Conservation (phyloP, 1,140 invertebrate species). For the Pogonognathellus flavescens region DNA sequence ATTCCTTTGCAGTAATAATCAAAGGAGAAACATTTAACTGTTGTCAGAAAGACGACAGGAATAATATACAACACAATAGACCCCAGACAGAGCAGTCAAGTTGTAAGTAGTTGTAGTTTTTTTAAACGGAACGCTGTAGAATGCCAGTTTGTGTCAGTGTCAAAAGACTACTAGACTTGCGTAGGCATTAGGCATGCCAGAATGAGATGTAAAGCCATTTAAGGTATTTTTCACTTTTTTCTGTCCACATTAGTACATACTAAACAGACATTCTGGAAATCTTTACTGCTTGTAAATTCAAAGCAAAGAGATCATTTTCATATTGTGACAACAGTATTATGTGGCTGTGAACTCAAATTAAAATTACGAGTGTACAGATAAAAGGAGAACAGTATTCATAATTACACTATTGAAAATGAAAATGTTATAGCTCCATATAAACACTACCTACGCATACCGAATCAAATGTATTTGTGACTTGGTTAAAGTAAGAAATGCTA, state of each 20-base stretch:
- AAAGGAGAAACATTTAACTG: not conserved
- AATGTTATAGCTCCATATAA: too few relatives aligned
- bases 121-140: not conserved
- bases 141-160: constrained; percentile 30
- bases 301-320: too few relatives aligned
- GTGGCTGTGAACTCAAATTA: not conserved
- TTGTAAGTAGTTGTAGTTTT: not conserved
- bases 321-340: too few relatives aligned
- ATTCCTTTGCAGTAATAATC: constrained; percentile 14
- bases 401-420: too few relatives aligned
- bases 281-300: too few relatives aligned
- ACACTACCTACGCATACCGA: too few relatives aligned
- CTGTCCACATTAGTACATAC: not conserved
- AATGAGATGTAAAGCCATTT: not conserved
- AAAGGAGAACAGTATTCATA: too few relatives aligned
- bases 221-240: constrained; percentile 11
- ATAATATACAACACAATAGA: constrained; percentile 34
- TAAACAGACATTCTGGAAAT: not conserved
- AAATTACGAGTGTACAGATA: not conserved
- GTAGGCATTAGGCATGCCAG: not conserved
- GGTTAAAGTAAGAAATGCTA: too few relatives aligned
- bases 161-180: not conserved
- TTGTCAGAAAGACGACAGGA: constrained; percentile 24
- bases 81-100: constrained; percentile 21
- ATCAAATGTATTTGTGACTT: too few relatives aligned